Evolutionary conservation across 2,797 vertebrate genomes (phyloP), one percentile per base, ranked within the genome.

Genomic region (Myotis myotis): DNA sequence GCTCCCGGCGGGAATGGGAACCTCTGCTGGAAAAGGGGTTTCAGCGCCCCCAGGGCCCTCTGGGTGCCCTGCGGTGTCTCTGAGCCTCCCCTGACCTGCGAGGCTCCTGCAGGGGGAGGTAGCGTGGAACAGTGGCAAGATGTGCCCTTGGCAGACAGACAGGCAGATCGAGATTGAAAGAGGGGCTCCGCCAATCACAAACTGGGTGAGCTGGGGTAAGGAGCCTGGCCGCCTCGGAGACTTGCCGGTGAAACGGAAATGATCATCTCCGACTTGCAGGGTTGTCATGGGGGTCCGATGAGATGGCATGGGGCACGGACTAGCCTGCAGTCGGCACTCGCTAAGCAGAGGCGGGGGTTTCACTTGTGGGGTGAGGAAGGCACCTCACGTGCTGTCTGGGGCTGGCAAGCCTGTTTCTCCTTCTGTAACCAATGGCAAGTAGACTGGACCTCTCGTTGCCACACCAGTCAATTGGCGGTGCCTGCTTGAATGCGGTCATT

Each of bases 241-340:
- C 25, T 44, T 0, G 1, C 60, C 17, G 53, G 55, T 28, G 49
- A 33, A 44, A 55, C 13, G 53, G 78, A 47, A 87, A 41, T 2
- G 8, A 5, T 12, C 2, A 10, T 1, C 17, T 92, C 62, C 7
- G 9, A 89, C 23, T 9, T 10, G 15, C 17, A 36, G 47, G 6
- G 12, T 5, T 57, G 6, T 62, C 0, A 0, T 30, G 49, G 53
- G 83, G 10, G 9, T 20, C 5, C 41, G 8, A 23, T 25, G 72
- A 83, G 41, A 38, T 33, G n/a, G 13, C 0, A 1, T 22, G 2
- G 19, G 57, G 3, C 71, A 75, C 83, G 17, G 55, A 83, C 23
- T 1, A 55, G 79, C 57, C 49, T 2, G 1, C 28, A 13, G 47
- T n/a, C 0, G 1, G 30, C 5, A 0, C 20, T 23, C 17, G 19